Percentiles rank a stretch among this genome's conserved stretches.
phyloP scores from a whole-genome alignment of 2,888 invertebrate species.

The Acrobasis suavella region DNA sequence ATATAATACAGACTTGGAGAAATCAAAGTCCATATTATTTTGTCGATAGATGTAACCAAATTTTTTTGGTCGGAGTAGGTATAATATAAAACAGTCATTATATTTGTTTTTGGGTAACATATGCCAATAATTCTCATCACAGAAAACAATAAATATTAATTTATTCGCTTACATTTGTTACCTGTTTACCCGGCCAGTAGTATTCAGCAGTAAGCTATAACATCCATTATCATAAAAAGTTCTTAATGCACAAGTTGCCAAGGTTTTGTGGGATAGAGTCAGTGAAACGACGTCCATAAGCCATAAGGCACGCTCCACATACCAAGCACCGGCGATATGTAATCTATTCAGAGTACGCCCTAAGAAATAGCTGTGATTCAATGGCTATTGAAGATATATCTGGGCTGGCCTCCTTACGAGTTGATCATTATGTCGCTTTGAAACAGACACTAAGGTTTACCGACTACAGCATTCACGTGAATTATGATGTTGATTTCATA shows the following conservation, averaged over 20 bases:
- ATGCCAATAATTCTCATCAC: too few species aligned
- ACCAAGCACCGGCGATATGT: conserved; percentile 9
- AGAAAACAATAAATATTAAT: neutral
- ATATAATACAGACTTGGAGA: too few species aligned
- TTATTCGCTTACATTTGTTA: conserved; percentile 7
- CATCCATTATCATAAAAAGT: conserved; percentile 16
- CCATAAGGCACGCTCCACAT: conserved; percentile 18
- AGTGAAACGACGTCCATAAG: neutral
- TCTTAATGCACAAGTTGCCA: conserved; percentile 15
- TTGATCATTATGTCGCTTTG: conserved; percentile 12
- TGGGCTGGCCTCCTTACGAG: neutral
- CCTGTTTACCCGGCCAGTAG: conserved; percentile 5
- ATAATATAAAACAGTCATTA: too few species aligned
- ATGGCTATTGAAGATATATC: conserved; percentile 39
- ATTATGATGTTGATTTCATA: neutral
- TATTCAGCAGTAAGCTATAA: conserved; percentile 11
- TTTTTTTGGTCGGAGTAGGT: too few species aligned
- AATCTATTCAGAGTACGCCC: conserved; percentile 39
- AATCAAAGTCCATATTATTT: too few species aligned
- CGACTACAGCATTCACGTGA: neutral
- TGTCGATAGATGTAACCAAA: too few species aligned
- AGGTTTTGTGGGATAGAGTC: conserved; percentile 4
- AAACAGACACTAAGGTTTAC: neutral
- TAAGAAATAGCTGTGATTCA: conserved; percentile 37
- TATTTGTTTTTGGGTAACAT: too few species aligned